phyloP scores from a whole-genome alignment of 2,113 vertebrate genomes.

The Patagioenas fasciata region DNA sequence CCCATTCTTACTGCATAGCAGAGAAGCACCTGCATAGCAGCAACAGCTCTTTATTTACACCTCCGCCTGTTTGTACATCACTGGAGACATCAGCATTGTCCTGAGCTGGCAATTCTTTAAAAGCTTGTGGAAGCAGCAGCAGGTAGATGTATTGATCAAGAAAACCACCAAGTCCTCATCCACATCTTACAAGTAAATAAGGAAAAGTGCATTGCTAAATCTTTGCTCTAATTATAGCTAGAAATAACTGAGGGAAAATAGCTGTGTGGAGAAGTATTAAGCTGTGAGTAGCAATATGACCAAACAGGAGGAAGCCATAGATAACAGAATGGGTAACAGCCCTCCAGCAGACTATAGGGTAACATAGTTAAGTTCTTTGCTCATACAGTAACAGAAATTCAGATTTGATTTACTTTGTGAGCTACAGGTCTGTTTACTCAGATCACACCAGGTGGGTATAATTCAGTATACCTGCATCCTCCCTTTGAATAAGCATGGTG shows the following conservation, averaged over 20 bases:
- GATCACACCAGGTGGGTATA: neutral
- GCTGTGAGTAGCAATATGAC: neutral
- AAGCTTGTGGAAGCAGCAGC: neutral
- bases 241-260: conserved; percentile 6
- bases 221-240: conserved; percentile 36
- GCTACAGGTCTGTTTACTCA: neutral
- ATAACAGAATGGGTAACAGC: neutral
- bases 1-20: neutral
- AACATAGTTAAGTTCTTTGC: neutral
- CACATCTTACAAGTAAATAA: conserved; percentile 2
- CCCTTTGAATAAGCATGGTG: neutral
- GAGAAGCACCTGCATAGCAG: neutral
- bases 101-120: conserved; percentile 13
- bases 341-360: neutral
- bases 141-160: neutral
- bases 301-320: neutral
- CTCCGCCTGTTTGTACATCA: neutral
- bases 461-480: neutral
- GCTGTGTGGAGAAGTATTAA: neutral
- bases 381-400: neutral
- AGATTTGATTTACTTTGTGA: neutral
- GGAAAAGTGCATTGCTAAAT: neutral
- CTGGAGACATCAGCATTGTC: neutral
- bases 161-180: neutral
- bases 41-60: neutral